Evolutionary conservation across 2,797 vertebrate genomes (phyloP).

Genomic region (Kryptopterus vitreolus): DNA sequence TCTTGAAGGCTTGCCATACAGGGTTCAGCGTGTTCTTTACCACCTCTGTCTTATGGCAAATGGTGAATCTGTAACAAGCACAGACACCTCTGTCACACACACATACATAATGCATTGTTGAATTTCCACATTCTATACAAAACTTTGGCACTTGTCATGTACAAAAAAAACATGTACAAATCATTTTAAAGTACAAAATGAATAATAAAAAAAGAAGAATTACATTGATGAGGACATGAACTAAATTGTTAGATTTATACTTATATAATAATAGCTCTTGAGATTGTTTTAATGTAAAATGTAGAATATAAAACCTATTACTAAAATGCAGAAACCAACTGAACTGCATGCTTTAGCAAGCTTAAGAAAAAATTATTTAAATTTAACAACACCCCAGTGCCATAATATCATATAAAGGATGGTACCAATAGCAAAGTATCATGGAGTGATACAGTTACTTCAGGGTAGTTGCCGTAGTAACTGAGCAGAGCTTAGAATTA

Average conservation of each 20-base stretch:
- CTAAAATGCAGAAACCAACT: neutral
- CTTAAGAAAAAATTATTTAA: neutral
- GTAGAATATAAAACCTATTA: neutral
- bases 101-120: neutral
- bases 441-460: neutral
- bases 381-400: neutral
- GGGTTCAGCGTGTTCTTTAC: conserved; percentile 91
- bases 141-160: neutral
- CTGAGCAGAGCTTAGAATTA: neutral
- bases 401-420: neutral
- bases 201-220: neutral
- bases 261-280: neutral
- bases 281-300: too few species aligned
- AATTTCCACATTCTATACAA: neutral
- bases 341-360: neutral
- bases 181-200: neutral
- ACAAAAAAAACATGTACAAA: neutral
- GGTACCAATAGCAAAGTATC: neutral
- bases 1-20: conserved; percentile 93
- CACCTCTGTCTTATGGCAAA: conserved; percentile 89
- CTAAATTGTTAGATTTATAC: neutral
- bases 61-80: conserved; percentile 80
- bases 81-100: neutral
- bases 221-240: neutral
- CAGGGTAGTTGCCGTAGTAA: conserved; percentile 1